Evolutionary conservation across 37 sponge, comb jelly and placozoan species (phyloP).

Genomic region (Spongia lamella): DNA sequence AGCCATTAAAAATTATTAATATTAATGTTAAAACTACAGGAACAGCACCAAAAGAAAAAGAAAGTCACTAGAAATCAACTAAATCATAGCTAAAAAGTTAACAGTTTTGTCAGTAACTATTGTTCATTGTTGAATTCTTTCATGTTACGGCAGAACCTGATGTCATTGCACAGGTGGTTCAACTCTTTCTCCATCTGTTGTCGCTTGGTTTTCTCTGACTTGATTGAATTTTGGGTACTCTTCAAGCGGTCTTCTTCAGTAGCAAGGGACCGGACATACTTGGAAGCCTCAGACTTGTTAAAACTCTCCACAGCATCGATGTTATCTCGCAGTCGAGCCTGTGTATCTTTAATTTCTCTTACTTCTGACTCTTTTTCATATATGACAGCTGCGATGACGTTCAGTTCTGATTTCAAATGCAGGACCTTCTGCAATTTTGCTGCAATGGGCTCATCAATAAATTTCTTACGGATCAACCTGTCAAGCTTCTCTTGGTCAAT

Average conservation of each 20-base stretch:
- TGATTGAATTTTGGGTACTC: constrained; percentile 40
- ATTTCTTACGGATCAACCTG: constrained; percentile 17
- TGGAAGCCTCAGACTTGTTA: constrained; percentile 66
- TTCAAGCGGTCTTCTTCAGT: constrained; percentile 80
- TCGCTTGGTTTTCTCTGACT: constrained; percentile 55
- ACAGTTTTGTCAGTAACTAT: no score
- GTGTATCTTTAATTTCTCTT: constrained; percentile 65
- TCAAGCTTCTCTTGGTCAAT: constrained; percentile 30
- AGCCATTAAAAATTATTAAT: no score
- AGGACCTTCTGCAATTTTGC: constrained; percentile 33
- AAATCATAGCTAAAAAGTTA: no score
- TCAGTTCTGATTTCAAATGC: constrained; percentile 17
- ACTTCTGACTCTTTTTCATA: constrained; percentile 78
- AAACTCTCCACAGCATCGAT: constrained; percentile 64
- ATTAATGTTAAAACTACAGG: no score
- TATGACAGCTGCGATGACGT: constrained; percentile 9
- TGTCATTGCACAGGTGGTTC: background rate
- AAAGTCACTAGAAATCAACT: no score
- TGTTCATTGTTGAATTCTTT: no score
- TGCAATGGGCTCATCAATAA: constrained; percentile 11
- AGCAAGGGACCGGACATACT: constrained; percentile 73
- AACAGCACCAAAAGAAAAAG: no score
- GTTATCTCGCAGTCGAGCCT: constrained; percentile 64
- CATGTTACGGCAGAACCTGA: constrained; percentile 23
- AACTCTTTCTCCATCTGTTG: constrained; percentile 27